Conservation (phyloP, 2,888 invertebrate species). For the Brachypalpus laphriformis region DNA sequence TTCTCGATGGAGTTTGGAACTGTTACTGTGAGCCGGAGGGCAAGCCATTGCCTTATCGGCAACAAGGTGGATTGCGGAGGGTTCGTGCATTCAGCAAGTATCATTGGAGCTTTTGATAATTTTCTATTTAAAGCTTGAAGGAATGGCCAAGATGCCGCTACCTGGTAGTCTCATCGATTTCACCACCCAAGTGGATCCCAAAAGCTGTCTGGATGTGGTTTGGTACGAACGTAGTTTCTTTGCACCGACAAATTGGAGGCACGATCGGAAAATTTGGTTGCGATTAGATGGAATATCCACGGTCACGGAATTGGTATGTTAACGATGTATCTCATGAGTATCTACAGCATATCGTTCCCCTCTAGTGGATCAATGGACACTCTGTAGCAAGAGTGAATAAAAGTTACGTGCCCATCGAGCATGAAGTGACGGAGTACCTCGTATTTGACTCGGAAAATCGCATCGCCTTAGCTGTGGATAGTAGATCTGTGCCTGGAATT, state of each 20-base stretch:
- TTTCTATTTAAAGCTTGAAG: not conserved
- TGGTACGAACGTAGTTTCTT: slow-evolving; percentile 54
- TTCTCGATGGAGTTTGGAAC: slow-evolving; percentile 56
- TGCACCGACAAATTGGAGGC: slow-evolving; percentile 34
- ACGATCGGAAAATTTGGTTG: slow-evolving; percentile 15
- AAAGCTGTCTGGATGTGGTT: slow-evolving; percentile 7
- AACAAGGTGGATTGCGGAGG: slow-evolving; percentile 27
- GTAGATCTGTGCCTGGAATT: not conserved
- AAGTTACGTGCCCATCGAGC: not conserved
- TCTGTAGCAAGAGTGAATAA: not conserved
- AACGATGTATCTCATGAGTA: not conserved
- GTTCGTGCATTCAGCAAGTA: not conserved
- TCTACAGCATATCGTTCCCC: not conserved
- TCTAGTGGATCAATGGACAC: slow-evolving; percentile 52
- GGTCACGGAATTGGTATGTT: slow-evolving; percentile 31
- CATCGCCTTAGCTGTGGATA: slow-evolving; percentile 28
- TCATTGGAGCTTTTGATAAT: not conserved
- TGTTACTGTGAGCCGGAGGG: slow-evolving; percentile 34
- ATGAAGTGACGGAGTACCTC: slow-evolving; percentile 28
- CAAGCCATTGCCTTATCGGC: slow-evolving; percentile 1
- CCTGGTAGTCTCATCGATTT: slow-evolving; percentile 35
- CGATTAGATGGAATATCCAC: slow-evolving; percentile 2
- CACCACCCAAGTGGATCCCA: slow-evolving; percentile 26
- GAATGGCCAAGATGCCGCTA: slow-evolving; percentile 19
- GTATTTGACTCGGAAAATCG: slow-evolving; percentile 35